Evolutionary conservation across 2,797 vertebrate genomes (phyloP), one percentile per base, ranked within the genome.

Genomic region (Rhodeus uyekii): DNA sequence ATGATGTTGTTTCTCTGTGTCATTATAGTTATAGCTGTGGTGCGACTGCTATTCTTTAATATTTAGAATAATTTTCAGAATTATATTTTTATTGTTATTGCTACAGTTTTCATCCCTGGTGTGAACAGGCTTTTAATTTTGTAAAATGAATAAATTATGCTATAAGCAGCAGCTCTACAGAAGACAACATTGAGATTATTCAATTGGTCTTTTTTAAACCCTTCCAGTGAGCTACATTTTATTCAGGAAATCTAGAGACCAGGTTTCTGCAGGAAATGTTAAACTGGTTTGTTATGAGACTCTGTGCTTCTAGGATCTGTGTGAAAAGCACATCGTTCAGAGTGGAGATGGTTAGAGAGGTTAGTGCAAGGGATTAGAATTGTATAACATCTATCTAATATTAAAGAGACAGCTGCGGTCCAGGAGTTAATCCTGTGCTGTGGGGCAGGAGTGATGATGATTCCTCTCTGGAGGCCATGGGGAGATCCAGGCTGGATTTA

Each of bases 371-470:
- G 90, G 90, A 92, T 93, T 93, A 92, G 80, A 19, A 1, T 86
- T 91, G 90, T 91, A 85, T 89, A 91, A 92, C 91, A 92, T 91
- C 86, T 91, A 90, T 91, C 88, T 89, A 64, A 86, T 84, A 83
- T 90, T 89, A 90, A 91, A 89, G 88, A 88, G 86, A 90, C 81
- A 84, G 80, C 85, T 67, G 78, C 74, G 85, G 82, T 81, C 83
- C 67, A 16, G 83, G 71, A 85, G 90, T 90, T 93, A 93, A 93
- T 94, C 92, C 92, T 88, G 83, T 91, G 88, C 90, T 90, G 88
- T 90, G 87, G 89, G 89, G 87, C 90, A 81, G 90, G 90, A 90
- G 85, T 85, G 88, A 90, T 91, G 90, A 83, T 86, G 89, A 85
- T 87, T 80, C 83, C 68, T 48, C 78, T 76, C 78, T 67, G 60